A percentile compares a stretch with the other conserved stretches of the same genome.
Conservation (phyloP, 2,113 vertebrate genomes). For the Eptesicus fuscus region DNA sequence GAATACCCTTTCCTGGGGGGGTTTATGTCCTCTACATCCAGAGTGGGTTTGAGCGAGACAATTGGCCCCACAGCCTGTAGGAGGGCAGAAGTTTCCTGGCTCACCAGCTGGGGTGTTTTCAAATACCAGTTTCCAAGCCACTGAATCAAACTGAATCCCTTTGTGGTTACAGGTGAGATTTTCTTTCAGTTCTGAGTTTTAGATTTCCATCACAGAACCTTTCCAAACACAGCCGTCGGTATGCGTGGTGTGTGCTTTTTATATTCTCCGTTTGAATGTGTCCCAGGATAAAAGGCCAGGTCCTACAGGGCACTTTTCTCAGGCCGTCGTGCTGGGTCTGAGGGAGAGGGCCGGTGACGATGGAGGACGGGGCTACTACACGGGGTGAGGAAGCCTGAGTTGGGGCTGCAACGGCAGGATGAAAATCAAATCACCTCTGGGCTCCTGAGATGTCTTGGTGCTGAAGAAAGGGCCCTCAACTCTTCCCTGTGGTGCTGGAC, state of each 20-base stretch:
- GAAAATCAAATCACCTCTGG: neutral
- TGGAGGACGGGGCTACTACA: neutral
- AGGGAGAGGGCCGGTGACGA: neutral
- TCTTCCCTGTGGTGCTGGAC: neutral
- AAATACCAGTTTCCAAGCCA: conserved; percentile 54
- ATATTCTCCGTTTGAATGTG: neutral
- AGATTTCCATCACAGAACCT: conserved; percentile 59
- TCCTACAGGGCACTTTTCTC: neutral
- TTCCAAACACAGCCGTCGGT: neutral
- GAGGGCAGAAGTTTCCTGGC: conserved; percentile 32
- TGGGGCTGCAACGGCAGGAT: neutral
- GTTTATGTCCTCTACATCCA: neutral
- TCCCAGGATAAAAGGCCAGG: neutral
- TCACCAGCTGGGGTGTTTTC: conserved; percentile 23
- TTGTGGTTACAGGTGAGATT: conserved; percentile 49
- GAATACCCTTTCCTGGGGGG: neutral
- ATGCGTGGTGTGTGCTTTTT: neutral
- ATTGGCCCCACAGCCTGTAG: neutral
- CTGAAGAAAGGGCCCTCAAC: neutral
- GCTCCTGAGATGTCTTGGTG: neutral
- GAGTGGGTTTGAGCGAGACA: neutral
- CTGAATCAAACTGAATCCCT: conserved; percentile 65
- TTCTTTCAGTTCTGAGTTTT: conserved; percentile 52
- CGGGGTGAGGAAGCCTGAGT: neutral
- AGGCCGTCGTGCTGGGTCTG: neutral